Conservation (phyloP, 2,888 invertebrate genomes). For the Omphaloscelis lunosa region DNA sequence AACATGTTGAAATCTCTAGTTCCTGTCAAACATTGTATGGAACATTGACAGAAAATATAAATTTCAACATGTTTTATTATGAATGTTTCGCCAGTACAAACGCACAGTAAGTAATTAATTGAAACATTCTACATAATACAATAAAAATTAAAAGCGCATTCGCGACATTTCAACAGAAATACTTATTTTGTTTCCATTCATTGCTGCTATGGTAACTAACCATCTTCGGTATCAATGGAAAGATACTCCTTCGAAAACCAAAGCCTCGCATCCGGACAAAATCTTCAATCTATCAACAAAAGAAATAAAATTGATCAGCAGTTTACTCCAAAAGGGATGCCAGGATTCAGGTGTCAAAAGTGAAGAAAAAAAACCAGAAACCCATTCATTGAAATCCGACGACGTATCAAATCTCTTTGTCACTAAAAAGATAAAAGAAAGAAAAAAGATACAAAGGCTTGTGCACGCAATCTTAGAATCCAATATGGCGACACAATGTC, state of each 20-base stretch:
- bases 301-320: slow-evolving; percentile 83
- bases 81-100: too few species aligned
- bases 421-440: slow-evolving; percentile 71
- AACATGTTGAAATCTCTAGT: too few species aligned
- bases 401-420: slow-evolving; percentile 86
- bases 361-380: slow-evolving; percentile 75
- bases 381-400: slow-evolving; percentile 84
- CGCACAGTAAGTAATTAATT: neutral
- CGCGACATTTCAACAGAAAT: neutral
- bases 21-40: too few species aligned
- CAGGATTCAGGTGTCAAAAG: slow-evolving; percentile 87
- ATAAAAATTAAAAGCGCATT: neutral
- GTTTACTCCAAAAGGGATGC: slow-evolving; percentile 78
- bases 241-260: slow-evolving; percentile 52
- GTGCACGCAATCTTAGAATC: slow-evolving; percentile 85
- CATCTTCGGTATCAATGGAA: slow-evolving; percentile 36
- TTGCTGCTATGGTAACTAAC: slow-evolving; percentile 1
- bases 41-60: too few species aligned
- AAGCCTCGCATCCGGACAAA: slow-evolving; percentile 78
- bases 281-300: slow-evolving; percentile 74
- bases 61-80: too few species aligned
- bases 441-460: slow-evolving; percentile 82
- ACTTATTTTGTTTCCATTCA: neutral
- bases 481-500: slow-evolving; percentile 82
- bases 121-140: neutral